These are phyloP conservation scores for Apogon talboti DNA, from an alignment of 2,797 vertebrate species.

Conservation along the genomic window DNA sequence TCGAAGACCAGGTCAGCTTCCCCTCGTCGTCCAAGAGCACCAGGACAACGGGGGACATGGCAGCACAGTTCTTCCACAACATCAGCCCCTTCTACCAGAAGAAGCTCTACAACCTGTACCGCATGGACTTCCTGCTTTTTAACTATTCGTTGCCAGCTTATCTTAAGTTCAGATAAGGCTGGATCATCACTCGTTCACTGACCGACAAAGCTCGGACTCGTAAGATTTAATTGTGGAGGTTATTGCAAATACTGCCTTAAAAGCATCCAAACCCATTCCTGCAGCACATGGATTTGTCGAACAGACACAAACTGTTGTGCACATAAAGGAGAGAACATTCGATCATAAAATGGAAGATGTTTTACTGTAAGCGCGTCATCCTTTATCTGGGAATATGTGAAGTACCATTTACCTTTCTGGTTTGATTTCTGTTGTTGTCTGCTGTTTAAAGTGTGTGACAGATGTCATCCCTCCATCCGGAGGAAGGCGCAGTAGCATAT, in stretches of 20 bases:
- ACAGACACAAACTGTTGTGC: background rate
- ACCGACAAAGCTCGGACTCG: conserved; percentile 1
- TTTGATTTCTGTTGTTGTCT: conserved; percentile 34
- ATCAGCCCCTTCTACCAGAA: conserved; percentile 93
- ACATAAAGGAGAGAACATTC: conserved; percentile 23
- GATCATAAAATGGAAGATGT: conserved; percentile 5
- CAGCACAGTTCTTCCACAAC: conserved; percentile 89
- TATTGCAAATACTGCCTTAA: conserved; percentile 9
- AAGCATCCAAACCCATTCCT: background rate
- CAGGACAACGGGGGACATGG: conserved; percentile 86
- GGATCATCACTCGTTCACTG: conserved; percentile 1
- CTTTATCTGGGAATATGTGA: conserved; percentile 59
- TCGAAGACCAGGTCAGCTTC: conserved; percentile 83
- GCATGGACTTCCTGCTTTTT: conserved; percentile 96
- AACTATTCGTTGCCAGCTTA: conserved; percentile 93
- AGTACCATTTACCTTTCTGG: conserved; percentile 27
- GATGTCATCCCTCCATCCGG: conserved; percentile 26
- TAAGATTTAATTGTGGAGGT: conserved; percentile 8
- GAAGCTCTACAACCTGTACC: conserved; percentile 94
- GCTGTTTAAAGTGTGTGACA: conserved; percentile 60
- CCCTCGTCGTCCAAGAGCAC: conserved; percentile 86
- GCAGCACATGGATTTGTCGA: too few relatives aligned
- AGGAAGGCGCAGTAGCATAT: conserved; percentile 24
- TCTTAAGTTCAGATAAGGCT: conserved; percentile 86
- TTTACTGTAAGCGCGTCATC: conserved; percentile 43